A percentile compares a stretch with the other conserved stretches of the same genome.
Conservation (phyloP, 2,113 vertebrate genomes). For the Semnopithecus entellus region DNA sequence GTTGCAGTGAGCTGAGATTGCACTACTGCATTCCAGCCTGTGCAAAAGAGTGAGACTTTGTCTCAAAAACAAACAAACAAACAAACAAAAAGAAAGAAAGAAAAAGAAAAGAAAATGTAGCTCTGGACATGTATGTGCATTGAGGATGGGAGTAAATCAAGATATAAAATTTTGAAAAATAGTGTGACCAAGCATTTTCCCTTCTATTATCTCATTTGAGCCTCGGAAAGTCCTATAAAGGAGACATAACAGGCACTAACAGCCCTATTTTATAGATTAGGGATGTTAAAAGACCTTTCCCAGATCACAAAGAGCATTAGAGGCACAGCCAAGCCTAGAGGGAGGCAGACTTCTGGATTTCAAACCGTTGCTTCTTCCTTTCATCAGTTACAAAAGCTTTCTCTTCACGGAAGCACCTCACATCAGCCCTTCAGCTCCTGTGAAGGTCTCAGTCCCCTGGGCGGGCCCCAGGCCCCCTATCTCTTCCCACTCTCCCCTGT, state of each 20-base stretch:
- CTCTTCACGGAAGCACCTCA: not conserved
- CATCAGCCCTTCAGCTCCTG: not conserved
- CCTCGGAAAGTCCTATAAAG: not conserved
- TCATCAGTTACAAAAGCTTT: not conserved
- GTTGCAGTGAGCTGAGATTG: no score
- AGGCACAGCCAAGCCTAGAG: not conserved
- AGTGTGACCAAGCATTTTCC: not conserved
- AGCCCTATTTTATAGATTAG: not conserved
- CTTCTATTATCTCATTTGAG: not conserved
- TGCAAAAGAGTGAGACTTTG: no score
- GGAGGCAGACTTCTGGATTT: not conserved
- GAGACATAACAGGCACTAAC: not conserved
- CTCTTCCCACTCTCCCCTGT: fast-evolving
- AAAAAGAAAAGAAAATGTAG: no score
- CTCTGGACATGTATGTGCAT: not conserved
- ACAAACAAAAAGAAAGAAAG: no score
- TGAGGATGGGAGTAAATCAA: constrained; percentile 26
- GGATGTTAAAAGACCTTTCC: not conserved
- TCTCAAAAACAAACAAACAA: no score
- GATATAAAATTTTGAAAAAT: not conserved
- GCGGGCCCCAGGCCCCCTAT: not conserved
- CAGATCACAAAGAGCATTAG: not conserved
- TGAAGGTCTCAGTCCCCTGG: not conserved
- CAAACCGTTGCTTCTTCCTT: not conserved
- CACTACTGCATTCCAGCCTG: no score